Conservation (phyloP, 2,797 vertebrate genomes). For the Coregonus suidteri region DNA sequence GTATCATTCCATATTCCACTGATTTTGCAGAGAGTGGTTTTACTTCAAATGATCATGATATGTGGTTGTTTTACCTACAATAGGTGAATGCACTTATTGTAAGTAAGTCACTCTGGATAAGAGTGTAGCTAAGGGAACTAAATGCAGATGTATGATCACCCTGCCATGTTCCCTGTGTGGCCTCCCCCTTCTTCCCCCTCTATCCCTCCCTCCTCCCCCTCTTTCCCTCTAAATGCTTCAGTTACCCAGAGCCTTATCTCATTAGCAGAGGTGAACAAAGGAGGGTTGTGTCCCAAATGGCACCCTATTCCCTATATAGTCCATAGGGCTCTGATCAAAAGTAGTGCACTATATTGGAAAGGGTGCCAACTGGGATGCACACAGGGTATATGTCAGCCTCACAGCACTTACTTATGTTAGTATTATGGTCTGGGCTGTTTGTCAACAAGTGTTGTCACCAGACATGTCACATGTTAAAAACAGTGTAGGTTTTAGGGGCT, state of each 20-base stretch:
- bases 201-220: no score
- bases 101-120: background rate
- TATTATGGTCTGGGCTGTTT: background rate
- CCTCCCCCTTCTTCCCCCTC: background rate
- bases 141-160: background rate
- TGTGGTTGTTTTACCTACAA: background rate
- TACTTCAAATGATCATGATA: background rate
- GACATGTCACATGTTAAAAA: no score
- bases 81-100: background rate
- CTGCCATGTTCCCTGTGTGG: constrained; percentile 31
- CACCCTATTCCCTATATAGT: no score
- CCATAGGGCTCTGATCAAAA: no score
- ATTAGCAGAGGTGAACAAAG: background rate
- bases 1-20: constrained; percentile 13
- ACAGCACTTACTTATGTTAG: background rate
- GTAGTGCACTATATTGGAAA: no score
- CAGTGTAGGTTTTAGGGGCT: no score
- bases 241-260: constrained; percentile 6
- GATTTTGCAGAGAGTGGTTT: background rate
- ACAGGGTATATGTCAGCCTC: no score
- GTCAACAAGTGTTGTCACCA: background rate
- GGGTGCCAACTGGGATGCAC: no score
- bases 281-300: background rate
- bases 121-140: background rate
- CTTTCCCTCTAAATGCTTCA: background rate